These are phyloP conservation scores for Zaprionus obscuricornis DNA, from an alignment of 2,888 invertebrate genomes.

Conservation along the genomic window DNA sequence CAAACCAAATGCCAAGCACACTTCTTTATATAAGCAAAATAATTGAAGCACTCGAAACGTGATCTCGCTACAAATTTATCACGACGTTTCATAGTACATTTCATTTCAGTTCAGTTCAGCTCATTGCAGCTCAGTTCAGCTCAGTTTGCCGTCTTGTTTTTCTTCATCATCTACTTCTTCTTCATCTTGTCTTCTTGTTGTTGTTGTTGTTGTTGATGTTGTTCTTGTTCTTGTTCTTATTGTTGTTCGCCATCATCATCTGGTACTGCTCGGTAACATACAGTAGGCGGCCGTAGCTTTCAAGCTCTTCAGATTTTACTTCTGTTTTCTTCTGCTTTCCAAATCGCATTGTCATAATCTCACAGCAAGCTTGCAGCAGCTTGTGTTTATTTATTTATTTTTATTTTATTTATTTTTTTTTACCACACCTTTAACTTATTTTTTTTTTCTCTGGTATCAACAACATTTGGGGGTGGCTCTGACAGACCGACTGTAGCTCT, in stretches of 20 bases:
- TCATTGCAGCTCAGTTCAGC: not conserved
- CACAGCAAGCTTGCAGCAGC: conserved; percentile 9
- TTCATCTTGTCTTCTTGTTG: conserved; percentile 2
- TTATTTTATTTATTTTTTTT: conserved; percentile 8
- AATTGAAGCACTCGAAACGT: conserved; percentile 69
- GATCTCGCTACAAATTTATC: conserved; percentile 72
- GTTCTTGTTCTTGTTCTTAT: too few species aligned
- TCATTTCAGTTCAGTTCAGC: conserved; percentile 14
- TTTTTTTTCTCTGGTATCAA: conserved; percentile 30
- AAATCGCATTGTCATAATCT: conserved; percentile 43
- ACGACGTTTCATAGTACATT: conserved; percentile 47
- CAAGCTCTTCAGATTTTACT: too few species aligned
- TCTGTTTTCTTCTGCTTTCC: conserved; percentile 8
- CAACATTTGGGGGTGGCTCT: conserved; percentile 30
- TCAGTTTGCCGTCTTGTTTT: too few species aligned
- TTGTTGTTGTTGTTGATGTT: too few species aligned
- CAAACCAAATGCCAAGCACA: conserved; percentile 65
- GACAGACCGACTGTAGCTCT: not conserved
- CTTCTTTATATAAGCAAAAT: conserved; percentile 75
- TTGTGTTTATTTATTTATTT: too few species aligned
- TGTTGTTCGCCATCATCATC: too few species aligned
- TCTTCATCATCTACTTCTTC: too few species aligned
- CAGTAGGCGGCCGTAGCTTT: too few species aligned
- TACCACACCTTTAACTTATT: too few species aligned
- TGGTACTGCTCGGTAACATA: too few species aligned